Evolutionary conservation across 2,113 vertebrate genomes (phyloP).

Genomic region (Festucalex cinctus): DNA sequence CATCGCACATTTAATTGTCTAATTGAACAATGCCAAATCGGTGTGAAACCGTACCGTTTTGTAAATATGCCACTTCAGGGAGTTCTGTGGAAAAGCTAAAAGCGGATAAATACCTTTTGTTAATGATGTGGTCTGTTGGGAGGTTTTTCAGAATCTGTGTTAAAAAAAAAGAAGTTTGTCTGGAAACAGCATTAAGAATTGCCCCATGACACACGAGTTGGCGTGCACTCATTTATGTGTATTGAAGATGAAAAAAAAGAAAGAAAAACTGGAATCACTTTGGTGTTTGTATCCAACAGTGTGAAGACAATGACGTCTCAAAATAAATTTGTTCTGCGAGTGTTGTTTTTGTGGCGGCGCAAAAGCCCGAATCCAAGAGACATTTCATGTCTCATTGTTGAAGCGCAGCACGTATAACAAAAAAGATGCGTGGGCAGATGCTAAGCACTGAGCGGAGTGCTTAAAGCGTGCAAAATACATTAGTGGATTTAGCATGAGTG

Average conservation of each 20-base stretch:
- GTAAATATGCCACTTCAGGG: no score
- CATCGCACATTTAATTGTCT: no score
- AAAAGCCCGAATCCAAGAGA: background rate
- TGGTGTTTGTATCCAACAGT: background rate
- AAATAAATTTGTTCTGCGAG: constrained; percentile 6
- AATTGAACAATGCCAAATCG: no score
- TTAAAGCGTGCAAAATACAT: constrained; percentile 15
- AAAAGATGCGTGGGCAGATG: background rate
- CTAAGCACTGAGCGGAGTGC: background rate
- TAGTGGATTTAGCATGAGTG: constrained; percentile 12
- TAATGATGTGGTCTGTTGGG: background rate
- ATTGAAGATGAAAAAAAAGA: background rate
- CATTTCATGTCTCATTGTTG: background rate
- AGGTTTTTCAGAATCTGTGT: background rate
- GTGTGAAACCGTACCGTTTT: no score
- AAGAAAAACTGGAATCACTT: background rate
- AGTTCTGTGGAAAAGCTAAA: no score
- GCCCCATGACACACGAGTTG: background rate
- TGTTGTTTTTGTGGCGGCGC: constrained; percentile 1
- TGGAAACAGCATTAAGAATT: background rate
- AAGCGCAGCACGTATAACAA: background rate
- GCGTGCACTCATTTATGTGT: background rate
- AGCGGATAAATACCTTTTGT: background rate
- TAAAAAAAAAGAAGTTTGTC: background rate
- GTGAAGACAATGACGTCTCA: background rate